A percentile compares a stretch with the other conserved stretches of the same genome.
phyloP scores from a whole-genome alignment of 2,797 vertebrate species.

The Enteromius fasciolatus region DNA sequence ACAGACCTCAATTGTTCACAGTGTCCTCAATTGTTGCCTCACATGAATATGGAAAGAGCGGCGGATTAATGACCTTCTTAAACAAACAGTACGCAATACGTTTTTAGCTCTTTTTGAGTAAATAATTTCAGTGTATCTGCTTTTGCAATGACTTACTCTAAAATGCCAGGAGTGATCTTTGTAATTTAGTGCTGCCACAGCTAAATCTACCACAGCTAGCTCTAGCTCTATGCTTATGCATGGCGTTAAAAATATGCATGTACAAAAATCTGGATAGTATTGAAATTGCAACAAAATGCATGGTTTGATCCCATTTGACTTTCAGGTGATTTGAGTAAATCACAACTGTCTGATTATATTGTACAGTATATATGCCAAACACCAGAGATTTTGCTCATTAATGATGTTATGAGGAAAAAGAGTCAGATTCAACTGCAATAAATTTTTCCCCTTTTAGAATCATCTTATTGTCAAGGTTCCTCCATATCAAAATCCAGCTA shows the following conservation, averaged over 20 bases:
- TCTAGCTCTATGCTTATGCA: background rate
- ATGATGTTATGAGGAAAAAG: background rate
- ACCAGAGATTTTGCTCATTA: background rate
- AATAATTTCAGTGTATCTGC: constrained; percentile 3
- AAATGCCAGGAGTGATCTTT: background rate
- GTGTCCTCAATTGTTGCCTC: constrained; percentile 39
- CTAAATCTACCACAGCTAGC: too few species aligned
- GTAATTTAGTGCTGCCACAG: background rate
- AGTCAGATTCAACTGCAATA: background rate
- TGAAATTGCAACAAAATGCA: background rate
- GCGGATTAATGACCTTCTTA: constrained; percentile 39
- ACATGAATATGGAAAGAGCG: constrained; percentile 14
- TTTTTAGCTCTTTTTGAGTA: background rate
- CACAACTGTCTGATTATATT: background rate
- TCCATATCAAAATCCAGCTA: constrained; percentile 90
- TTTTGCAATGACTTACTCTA: background rate
- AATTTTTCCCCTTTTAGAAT: constrained; percentile 78
- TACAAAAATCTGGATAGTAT: background rate
- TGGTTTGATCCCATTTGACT: background rate
- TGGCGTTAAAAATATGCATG: background rate
- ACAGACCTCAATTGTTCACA: constrained; percentile 10
- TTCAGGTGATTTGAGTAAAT: background rate
- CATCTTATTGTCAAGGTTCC: constrained; percentile 98
- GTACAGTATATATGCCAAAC: background rate
- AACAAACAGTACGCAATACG: constrained; percentile 34